Evolutionary conservation across 1,140 invertebrate species (phyloP), one percentile per base, ranked within the genome.

Genomic region (Zaprionus ornatus): DNA sequence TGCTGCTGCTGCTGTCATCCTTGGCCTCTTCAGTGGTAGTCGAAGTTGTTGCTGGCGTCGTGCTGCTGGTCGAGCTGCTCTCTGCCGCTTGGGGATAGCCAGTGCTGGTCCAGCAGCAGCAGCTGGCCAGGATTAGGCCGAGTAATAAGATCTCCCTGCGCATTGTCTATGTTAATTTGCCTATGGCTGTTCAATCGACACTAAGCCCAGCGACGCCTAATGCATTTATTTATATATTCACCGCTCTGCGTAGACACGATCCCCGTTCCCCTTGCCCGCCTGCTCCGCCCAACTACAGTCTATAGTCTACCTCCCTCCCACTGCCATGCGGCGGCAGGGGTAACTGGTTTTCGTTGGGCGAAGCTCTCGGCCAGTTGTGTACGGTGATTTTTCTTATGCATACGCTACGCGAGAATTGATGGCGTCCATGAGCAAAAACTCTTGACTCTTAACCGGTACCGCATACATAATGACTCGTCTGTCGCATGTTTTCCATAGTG

Each of bases 141-240:
- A 88, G 13, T 9, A 88, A 5, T 27, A 84, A 7, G 4, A 48
- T 42, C 15, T 48, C 42, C 4, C 57, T 59, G 21, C 71, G 80
- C 84, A 87, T 88, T 73, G 27, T 63, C 50, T 55, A 56, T 66
- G 56, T 29, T 65, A 67, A 75, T 52, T 74, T 71, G 66, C 60
- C 77, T 62, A 55, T 35, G 70, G 50, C 78, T 19, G 23, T 54
- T 66, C 57, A 64, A 63, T 54, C 74, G 57, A 68, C 77, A 88
- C 84, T 88, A 81, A 88, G 74, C 25, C 73, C 59, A 71, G 48
- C 37, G 61, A 69, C 52, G 15, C 13, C 55, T 12, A 40, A 19
- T 81, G 32, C 67, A 74, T 57, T 81, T 73, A 72, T 73, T 80
- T 88, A 90, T 74, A 77, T 55, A 73, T 50, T 71, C 59, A 19